Conservation (phyloP, 2,888 invertebrate species). For the Rhaphigaster nebulosa region DNA sequence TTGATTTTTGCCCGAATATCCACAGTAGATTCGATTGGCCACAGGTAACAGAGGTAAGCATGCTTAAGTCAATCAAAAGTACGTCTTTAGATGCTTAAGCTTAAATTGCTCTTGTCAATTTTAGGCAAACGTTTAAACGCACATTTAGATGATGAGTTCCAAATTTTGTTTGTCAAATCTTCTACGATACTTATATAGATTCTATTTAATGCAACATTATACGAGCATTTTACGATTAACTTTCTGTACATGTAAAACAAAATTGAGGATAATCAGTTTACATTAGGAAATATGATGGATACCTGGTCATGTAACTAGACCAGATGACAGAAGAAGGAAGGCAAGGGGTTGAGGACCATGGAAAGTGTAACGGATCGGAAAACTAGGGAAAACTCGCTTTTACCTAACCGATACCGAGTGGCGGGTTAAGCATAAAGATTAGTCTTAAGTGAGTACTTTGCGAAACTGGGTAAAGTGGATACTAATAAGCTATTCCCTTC, state of each 20-base stretch:
- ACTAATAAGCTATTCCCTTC: neutral
- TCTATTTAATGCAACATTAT: neutral
- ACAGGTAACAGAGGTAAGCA: too few species aligned
- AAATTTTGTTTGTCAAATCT: too few species aligned
- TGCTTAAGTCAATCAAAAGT: too few species aligned
- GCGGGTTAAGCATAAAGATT: neutral
- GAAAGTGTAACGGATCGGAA: constrained; percentile 44
- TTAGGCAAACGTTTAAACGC: too few species aligned
- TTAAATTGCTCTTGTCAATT: too few species aligned
- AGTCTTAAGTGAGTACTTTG: neutral
- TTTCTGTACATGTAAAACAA: neutral
- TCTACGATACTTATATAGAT: too few species aligned
- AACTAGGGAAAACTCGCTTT: constrained; percentile 25
- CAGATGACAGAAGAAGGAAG: constrained; percentile 15
- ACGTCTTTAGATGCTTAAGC: too few species aligned
- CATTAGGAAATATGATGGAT: neutral
- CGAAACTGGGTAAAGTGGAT: neutral
- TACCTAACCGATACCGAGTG: neutral
- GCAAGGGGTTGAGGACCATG: constrained; percentile 9
- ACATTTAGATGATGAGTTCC: too few species aligned
- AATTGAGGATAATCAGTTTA: neutral
- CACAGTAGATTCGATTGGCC: too few species aligned
- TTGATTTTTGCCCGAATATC: too few species aligned
- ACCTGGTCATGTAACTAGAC: neutral
- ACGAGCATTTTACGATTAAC: neutral